Base-by-base conservation (phyloP, 2,797 vertebrate genomes). In the Squalus acanthias region DNA sequence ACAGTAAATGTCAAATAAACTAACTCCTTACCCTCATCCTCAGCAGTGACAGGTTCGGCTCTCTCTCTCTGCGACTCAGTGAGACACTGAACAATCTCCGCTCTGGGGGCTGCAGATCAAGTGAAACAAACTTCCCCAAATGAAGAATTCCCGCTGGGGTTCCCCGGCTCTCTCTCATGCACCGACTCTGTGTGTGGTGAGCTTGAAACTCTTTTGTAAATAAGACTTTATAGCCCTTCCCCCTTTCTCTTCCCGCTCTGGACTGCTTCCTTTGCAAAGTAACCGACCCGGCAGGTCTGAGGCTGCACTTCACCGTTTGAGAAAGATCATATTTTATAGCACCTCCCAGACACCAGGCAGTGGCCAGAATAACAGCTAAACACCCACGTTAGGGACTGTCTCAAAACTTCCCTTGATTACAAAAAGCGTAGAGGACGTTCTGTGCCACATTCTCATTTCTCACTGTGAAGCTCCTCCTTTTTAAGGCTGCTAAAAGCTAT, bases 11-110 rank as follows among this genome's bases (percentile, higher is more conserved):
- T 10, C 13, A 76, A 76, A 76, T n/a, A 76, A 60, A 76, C 2
- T 53, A 22, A 95, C 9, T 53, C 50, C 94, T 95, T 95, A 95
- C 94, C 94, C 94, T 95, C 94, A 95, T 95, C 46, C 29, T 95
- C 50, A 29, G 93, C 70, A 57, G 29, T 33, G 46, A 24, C 65
- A 12, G n/a, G 20, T 22, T 5, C 2, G 33, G 3, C 29, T 13
- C 60, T 65, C 60, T 92, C 63, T 22, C 63, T 12, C 29, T 24
- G 33, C 7, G 13, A 65, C 60, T 22, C 63, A 69, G 63, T n/a
- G 7, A 24, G n/a, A 67, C 63, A 24, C 63, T 69, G n/a, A 46
- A 39, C 63, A 67, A 7, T 7, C 17, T 3, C 15, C 17, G 33
- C 33, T 92, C 63, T 39, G 33, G 6, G 5, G n/a, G 33, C 89